These are phyloP conservation scores for Calyptommatus sinebrachiatus DNA, from an alignment of 2,113 vertebrate species.

Conservation along the genomic window DNA sequence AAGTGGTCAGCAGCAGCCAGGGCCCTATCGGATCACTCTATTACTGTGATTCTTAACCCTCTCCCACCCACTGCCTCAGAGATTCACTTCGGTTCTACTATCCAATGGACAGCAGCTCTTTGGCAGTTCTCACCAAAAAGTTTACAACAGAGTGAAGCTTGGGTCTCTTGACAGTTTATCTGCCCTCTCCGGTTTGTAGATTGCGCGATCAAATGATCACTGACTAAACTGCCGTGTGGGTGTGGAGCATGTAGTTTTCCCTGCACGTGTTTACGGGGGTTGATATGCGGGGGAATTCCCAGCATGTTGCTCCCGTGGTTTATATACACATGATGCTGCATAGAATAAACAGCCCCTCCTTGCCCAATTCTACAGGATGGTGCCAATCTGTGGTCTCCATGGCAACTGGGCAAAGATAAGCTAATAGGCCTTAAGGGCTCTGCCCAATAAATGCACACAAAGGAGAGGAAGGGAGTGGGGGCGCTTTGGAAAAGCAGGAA, in stretches of 20 bases:
- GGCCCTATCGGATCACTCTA: background rate
- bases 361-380: background rate
- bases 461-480: background rate
- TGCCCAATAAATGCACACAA: slow-evolving; percentile 10
- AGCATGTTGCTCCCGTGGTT: background rate
- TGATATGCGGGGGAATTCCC: background rate
- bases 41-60: background rate
- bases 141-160: background rate
- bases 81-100: background rate
- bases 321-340: background rate
- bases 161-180: background rate
- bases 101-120: background rate
- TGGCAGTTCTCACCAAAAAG: background rate
- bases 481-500: background rate
- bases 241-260: background rate
- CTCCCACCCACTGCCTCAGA: background rate
- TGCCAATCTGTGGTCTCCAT: slow-evolving; percentile 16
- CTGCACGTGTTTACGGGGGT: background rate
- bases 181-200: background rate
- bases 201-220: background rate
- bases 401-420: slow-evolving; percentile 18
- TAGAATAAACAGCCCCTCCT: background rate
- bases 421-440: slow-evolving; percentile 7
- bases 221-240: background rate
- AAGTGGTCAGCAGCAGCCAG: background rate